Base-by-base conservation (phyloP, 2,797 vertebrate species). In the Gymnocypris eckloni region DNA sequence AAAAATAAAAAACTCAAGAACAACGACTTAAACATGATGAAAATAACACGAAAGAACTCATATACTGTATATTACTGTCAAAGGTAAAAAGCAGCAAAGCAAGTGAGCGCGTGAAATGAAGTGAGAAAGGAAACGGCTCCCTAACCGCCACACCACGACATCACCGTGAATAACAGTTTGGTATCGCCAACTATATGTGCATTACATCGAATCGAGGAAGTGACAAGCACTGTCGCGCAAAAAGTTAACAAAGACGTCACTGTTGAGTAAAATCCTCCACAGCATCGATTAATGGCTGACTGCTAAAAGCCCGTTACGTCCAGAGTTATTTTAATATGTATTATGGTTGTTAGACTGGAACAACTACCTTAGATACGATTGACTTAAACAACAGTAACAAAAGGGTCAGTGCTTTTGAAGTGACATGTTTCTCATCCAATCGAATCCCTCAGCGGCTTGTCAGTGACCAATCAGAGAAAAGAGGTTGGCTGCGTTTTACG, bases 331-430 rank as follows among this genome's bases (percentile, higher is more conserved):
- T 54, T 43, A 54, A 70, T 86, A 80, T 88, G 82, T 85, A 86
- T 82, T 64, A 79, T 41, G 82, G 52, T 82, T 72, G 82, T 84
- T 70, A 43, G 50, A 82, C 86, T 86, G 86, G 15, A 88, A 88
- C 91, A 88, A 88, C 91, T 90, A 91, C 90, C 91, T 92, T 91
- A 90, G 91, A 88, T 83, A 92, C 89, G 73, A 93, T 91, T 94
- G 93, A 95, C 94, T 95, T 95, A 93, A 90, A 94, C 93, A 93
- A 93, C 92, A 89, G 90, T 87, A 77, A 88, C 90, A 92, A 93
- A 93, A 94, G 88, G 88, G 71, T 83, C 79, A 90, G 91, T 66
- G 75, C 37, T 73, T 59, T 87, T 64, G 13, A 80, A 94, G 33
- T 80, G 91, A 82, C 94, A 81, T 43, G 10, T n/a, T 16, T 22